Evolutionary conservation across 2,888 invertebrate species (phyloP).

Genomic region (Diaperis boleti): DNA sequence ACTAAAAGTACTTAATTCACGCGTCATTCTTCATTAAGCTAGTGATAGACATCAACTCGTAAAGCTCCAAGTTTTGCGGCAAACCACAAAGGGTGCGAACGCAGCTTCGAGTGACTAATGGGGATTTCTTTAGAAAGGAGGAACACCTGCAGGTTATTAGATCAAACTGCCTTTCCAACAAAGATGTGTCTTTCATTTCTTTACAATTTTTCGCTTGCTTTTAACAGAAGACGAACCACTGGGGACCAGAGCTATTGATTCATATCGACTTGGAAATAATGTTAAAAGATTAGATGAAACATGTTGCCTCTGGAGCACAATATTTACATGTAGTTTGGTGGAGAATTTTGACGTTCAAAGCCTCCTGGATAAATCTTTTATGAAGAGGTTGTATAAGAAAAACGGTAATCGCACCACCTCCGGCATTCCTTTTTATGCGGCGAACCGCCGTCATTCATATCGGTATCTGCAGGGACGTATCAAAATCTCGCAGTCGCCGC

Average conservation of each 20-base stretch:
- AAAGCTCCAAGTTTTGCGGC: background rate
- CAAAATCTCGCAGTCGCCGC: slow-evolving; percentile 32
- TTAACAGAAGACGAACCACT: too few relatives aligned
- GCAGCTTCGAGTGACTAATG: background rate
- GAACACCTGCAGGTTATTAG: background rate
- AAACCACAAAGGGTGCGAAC: background rate
- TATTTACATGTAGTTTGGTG: too few relatives aligned
- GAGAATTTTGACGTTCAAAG: too few relatives aligned
- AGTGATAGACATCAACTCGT: background rate
- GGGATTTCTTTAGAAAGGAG: background rate
- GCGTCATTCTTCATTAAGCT: background rate
- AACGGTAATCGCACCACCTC: too few relatives aligned
- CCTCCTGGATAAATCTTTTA: too few relatives aligned
- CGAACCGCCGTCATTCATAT: slow-evolving; percentile 33
- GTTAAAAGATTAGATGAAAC: too few relatives aligned
- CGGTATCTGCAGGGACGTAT: slow-evolving; percentile 33
- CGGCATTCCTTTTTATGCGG: slow-evolving; percentile 22
- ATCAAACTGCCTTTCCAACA: background rate
- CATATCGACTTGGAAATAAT: too few relatives aligned
- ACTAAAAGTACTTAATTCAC: slow-evolving; percentile 26
- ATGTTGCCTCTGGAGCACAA: too few relatives aligned
- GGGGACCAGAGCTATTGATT: too few relatives aligned
- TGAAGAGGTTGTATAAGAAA: too few relatives aligned
- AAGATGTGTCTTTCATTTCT: background rate
- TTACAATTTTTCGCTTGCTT: background rate